These are phyloP conservation scores for Odontamblyopus rebecca DNA, from an alignment of 2,797 vertebrate species.

Conservation along the genomic window DNA sequence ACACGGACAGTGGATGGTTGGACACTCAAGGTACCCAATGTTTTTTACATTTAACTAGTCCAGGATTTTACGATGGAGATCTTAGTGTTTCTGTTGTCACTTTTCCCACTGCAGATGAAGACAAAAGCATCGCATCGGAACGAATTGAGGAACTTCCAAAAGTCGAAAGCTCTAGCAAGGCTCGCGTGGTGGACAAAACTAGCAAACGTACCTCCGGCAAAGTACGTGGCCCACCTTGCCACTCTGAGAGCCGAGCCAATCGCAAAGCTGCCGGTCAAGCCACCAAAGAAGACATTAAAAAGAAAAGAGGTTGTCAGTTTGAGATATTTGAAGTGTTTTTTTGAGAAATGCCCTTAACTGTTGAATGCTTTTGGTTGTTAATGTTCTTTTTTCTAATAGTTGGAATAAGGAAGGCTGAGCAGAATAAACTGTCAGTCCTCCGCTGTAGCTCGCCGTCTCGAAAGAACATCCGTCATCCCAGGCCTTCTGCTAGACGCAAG, in stretches of 20 bases:
- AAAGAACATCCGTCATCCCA: constrained; percentile 92
- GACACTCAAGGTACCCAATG: constrained; percentile 89
- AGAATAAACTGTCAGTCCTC: constrained; percentile 93
- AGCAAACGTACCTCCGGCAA: constrained; percentile 88
- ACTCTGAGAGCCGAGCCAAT: constrained; percentile 86
- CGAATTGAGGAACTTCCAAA: constrained; percentile 79
- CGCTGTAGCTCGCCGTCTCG: constrained; percentile 91
- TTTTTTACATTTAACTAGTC: constrained; percentile 23
- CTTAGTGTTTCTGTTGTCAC: constrained; percentile 52
- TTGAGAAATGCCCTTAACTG: not conserved
- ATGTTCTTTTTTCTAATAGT: constrained; percentile 84
- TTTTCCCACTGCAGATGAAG: constrained; percentile 87
- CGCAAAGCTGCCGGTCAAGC: constrained; percentile 87
- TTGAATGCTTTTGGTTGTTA: constrained; percentile 22
- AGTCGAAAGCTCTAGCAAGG: constrained; percentile 82
- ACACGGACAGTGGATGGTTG: constrained; percentile 93
- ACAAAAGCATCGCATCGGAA: constrained; percentile 92
- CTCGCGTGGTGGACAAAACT: constrained; percentile 83
- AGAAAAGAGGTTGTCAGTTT: constrained; percentile 91
- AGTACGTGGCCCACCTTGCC: constrained; percentile 84
- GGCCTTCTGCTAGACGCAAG: constrained; percentile 95
- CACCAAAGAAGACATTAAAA: constrained; percentile 91
- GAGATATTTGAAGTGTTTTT: not conserved
- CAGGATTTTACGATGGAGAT: constrained; percentile 20
- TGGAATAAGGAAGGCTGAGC: constrained; percentile 92